A percentile compares a stretch with the other conserved stretches of the same genome.
Conservation (phyloP, 2,888 invertebrate species). For the Euphydryas editha region DNA sequence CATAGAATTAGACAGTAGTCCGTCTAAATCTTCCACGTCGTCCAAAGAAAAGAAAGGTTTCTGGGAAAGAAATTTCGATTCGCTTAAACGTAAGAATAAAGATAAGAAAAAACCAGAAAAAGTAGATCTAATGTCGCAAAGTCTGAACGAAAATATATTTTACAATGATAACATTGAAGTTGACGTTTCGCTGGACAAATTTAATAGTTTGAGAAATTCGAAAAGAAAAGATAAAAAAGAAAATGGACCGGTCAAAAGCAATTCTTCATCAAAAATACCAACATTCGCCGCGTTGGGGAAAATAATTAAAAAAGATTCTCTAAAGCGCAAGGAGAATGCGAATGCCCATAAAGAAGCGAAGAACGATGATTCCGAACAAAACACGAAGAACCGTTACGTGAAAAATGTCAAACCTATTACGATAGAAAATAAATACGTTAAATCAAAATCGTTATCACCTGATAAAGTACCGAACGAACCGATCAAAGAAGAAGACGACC, state of each 20-base stretch:
- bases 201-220: constrained; percentile 73
- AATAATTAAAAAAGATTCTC: constrained; percentile 79
- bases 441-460: constrained; percentile 72
- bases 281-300: constrained; percentile 79
- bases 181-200: constrained; percentile 69
- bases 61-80: constrained; percentile 82
- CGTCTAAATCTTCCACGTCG: constrained; percentile 72
- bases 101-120: constrained; percentile 74
- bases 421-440: constrained; percentile 73
- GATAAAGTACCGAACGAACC: constrained; percentile 62
- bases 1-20: constrained; percentile 60
- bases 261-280: constrained; percentile 77
- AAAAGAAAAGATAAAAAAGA: constrained; percentile 71
- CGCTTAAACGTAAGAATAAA: constrained; percentile 69
- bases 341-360: constrained; percentile 50
- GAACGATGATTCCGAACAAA: constrained; percentile 52
- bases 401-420: constrained; percentile 66
- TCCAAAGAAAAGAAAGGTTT: constrained; percentile 80
- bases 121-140: constrained; percentile 80
- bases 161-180: constrained; percentile 77
- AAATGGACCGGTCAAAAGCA: constrained; percentile 67
- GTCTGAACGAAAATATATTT: constrained; percentile 81
- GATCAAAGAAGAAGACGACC: constrained; percentile 58
- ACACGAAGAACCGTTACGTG: constrained; percentile 66
- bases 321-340: constrained; percentile 63